Evolutionary conservation across 2,888 invertebrate species (phyloP), one percentile per base, ranked within the genome.

Genomic region (Latheticus oryzae): DNA sequence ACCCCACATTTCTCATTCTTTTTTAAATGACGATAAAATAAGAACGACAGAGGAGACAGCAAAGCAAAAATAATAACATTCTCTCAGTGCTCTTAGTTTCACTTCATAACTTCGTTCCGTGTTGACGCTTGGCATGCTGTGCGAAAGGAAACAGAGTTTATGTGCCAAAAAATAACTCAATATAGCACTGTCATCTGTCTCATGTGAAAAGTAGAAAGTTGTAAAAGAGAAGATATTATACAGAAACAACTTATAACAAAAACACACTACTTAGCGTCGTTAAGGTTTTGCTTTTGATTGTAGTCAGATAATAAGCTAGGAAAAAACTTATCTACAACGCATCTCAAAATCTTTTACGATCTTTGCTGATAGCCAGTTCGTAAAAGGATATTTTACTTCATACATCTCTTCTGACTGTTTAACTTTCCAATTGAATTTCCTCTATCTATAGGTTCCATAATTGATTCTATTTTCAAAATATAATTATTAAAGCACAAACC

Each of bases 401-500:
- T n/a, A n/a, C n/a, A n/a, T n/a, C n/a, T n/a, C n/a, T n/a, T n/a
- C n/a, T n/a, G n/a, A n/a, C n/a, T n/a, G n/a, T n/a, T n/a, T n/a
- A n/a, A n/a, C n/a, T n/a, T n/a, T n/a, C 45, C 51, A 51, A 51
- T 40, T 32, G 23, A 32, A 51, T 38, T 32, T 30, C 28, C 40
- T 30, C 12, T 15, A 9, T 51, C 12, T 33, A 47, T 47, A 33
- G 11, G 23, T n/a, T 19, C 15, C n/a, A 17, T 51, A 51, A 51
- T 51, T 51, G 40, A 51, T 51, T 51, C 38, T 16, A 54, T 54
- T 53, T 45, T 47, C 21, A 24, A 47, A n/a, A 32, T 35, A 32
- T 24, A 35, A 32, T 32, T 45, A 45, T 45, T 30, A 45, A 45
- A 30, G 30, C 32, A 2, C 42, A 12, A 19, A 5, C 17, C 47